A percentile compares a stretch with the other conserved stretches of the same genome.
Conservation (phyloP, 1,140 invertebrate species). For the Cydia amplana region DNA sequence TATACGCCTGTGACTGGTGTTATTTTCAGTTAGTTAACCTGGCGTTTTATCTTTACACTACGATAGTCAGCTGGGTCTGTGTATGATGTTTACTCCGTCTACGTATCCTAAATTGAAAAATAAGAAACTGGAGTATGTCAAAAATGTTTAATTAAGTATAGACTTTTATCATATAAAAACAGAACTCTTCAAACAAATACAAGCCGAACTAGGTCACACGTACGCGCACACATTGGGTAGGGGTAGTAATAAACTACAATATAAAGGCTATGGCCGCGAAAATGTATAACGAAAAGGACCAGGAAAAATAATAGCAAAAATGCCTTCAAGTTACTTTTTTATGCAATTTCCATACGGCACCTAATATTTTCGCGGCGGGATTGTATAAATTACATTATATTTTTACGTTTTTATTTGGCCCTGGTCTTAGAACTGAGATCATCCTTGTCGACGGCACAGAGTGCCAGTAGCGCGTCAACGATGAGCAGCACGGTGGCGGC, state of each 20-base stretch:
- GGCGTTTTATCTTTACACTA: not conserved
- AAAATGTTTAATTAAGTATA: not conserved
- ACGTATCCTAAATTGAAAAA: no score
- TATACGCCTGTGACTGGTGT: not conserved
- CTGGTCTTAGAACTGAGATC: conserved; percentile 47
- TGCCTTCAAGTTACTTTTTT: no score
- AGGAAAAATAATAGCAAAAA: no score
- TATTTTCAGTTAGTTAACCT: not conserved
- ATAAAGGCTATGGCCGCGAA: no score
- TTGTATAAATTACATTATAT: not conserved
- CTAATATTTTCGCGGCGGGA: no score
- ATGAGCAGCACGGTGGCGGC: conserved; percentile 52
- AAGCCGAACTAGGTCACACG: not conserved
- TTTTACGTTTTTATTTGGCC: not conserved
- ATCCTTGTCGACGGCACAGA: conserved; percentile 52
- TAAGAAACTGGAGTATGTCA: no score
- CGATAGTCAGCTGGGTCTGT: no score
- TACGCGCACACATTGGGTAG: not conserved
- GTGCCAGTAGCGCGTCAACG: conserved; percentile 56
- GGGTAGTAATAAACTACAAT: no score
- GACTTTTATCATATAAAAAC: conserved; percentile 4
- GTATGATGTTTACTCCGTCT: no score
- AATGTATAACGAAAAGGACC: no score
- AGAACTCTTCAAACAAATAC: not conserved
- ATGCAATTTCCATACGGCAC: no score